Percentiles rank a stretch among this genome's conserved stretches.
phyloP scores from a whole-genome alignment of 2,797 vertebrate species.

The Danio tinwini region DNA sequence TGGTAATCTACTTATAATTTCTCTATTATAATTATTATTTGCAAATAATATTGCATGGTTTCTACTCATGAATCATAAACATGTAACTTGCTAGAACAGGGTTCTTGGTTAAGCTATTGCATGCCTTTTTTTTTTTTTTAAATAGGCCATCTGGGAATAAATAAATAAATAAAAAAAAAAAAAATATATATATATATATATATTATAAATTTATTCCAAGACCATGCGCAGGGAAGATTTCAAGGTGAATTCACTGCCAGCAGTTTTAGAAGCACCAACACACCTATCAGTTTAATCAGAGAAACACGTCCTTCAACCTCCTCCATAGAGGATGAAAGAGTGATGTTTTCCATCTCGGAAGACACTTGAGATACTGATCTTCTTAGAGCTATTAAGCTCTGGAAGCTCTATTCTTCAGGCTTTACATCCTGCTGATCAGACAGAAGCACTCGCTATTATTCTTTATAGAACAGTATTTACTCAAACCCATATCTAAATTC shows the following conservation, averaged over 20 bases:
- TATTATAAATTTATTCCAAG: not conserved
- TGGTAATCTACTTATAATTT: too few species aligned
- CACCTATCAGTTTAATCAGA: slow-evolving; percentile 29
- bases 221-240: not conserved
- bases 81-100: too few species aligned
- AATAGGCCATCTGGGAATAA: not conserved
- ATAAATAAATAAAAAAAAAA: too few species aligned
- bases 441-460: not conserved
- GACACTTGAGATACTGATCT: not conserved
- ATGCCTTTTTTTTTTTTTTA: not conserved
- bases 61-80: too few species aligned
- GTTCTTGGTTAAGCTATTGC: too few species aligned
- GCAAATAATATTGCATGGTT: too few species aligned
- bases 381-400: not conserved
- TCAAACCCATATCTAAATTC: too few species aligned
- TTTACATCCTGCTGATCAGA: not conserved
- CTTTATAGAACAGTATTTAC: too few species aligned
- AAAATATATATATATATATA: too few species aligned
- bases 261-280: not conserved
- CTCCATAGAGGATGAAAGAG: slow-evolving; percentile 10
- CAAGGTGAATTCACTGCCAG: slow-evolving; percentile 11
- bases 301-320: slow-evolving; percentile 29
- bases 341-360: not conserved
- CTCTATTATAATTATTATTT: too few species aligned
- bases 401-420: not conserved